phyloP scores from a whole-genome alignment of 1,140 invertebrate species.

The Hirudo medicinalis region DNA sequence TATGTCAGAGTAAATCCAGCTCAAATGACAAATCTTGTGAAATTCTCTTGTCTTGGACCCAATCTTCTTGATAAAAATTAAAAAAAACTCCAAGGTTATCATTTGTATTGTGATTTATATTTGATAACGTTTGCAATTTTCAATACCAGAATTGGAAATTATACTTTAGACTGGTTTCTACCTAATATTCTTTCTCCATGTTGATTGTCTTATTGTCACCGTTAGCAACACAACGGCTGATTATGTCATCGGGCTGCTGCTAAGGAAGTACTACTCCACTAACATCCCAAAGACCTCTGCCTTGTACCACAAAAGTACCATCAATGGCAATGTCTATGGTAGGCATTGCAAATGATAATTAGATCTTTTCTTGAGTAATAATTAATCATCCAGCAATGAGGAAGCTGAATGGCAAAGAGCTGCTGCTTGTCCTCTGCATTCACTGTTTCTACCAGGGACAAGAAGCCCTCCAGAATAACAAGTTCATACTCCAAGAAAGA shows the following conservation, averaged over 20 bases:
- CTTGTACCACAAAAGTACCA: slow-evolving; percentile 43
- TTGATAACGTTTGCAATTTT: too few species aligned
- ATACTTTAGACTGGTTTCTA: too few species aligned
- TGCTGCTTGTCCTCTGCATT: slow-evolving; percentile 44
- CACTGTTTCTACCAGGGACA: slow-evolving; percentile 32
- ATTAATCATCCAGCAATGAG: slow-evolving; percentile 33
- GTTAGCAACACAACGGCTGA: slow-evolving; percentile 44
- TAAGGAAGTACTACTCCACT: slow-evolving; percentile 51
- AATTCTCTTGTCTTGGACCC: too few species aligned
- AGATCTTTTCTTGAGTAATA: background rate
- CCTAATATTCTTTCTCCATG: background rate
- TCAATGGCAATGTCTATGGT: background rate
- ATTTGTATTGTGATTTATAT: too few species aligned
- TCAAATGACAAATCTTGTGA: too few species aligned
- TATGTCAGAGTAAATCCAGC: too few species aligned
- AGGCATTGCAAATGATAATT: background rate
- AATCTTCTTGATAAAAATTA: too few species aligned
- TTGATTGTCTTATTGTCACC: background rate
- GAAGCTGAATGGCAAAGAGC: slow-evolving; percentile 43
- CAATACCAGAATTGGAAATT: too few species aligned
- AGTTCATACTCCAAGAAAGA: slow-evolving; percentile 51
- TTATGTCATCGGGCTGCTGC: slow-evolving; percentile 46
- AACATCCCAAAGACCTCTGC: slow-evolving; percentile 52
- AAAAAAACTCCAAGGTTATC: too few species aligned
- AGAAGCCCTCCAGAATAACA: slow-evolving; percentile 33